phyloP scores from a whole-genome alignment of 92 coral and sea anemone genomes.

The Blastomussa wellsi region DNA sequence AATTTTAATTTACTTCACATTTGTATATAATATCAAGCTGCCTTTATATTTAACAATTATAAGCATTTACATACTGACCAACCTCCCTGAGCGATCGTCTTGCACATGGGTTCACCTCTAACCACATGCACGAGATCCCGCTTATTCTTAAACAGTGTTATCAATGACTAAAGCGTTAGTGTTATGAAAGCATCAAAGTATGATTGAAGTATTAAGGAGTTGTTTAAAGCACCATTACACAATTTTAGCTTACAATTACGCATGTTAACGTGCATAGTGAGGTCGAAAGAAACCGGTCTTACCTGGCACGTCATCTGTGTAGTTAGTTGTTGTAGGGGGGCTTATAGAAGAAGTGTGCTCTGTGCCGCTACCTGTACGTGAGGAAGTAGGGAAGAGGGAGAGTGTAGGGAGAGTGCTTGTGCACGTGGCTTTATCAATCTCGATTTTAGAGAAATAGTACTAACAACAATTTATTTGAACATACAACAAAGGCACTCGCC shows the following conservation, averaged over 20 bases:
- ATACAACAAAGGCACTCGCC: background rate
- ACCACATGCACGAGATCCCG: background rate
- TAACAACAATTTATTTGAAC: slow-evolving; percentile 3
- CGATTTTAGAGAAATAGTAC: background rate
- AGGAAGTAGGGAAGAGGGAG: no score
- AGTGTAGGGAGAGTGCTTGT: background rate
- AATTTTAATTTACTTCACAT: background rate
- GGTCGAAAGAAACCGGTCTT: background rate
- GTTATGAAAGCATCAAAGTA: background rate
- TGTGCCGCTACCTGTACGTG: slow-evolving; percentile 25
- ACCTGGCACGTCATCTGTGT: slow-evolving; percentile 36
- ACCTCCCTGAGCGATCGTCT: background rate
- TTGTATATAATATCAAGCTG: background rate
- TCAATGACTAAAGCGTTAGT: background rate
- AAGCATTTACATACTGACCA: background rate
- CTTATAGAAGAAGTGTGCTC: background rate
- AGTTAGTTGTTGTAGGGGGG: slow-evolving; percentile 26
- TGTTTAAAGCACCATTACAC: background rate
- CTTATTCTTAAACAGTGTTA: background rate
- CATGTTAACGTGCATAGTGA: background rate
- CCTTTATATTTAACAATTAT: background rate
- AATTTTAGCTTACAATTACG: background rate
- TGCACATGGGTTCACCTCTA: background rate
- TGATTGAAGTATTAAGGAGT: background rate
- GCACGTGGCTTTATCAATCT: background rate